Evolutionary conservation across 2,113 vertebrate genomes (phyloP).

Genomic region (Phoxinus phoxinus): DNA sequence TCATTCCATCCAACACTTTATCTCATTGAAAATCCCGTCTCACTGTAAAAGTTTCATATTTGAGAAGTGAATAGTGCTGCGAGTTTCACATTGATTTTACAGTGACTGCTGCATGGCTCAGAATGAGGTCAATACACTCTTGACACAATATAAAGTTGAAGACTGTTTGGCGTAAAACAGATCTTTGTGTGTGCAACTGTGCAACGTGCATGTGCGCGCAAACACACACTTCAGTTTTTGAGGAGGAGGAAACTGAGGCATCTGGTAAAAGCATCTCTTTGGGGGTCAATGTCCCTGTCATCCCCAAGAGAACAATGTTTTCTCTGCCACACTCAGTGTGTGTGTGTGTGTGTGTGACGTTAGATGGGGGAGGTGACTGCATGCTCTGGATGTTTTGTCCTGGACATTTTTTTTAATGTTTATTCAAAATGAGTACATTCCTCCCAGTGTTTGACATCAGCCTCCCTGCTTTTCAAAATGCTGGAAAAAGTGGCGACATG

Average conservation of each 20-base stretch:
- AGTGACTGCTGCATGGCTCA: conserved; percentile 6
- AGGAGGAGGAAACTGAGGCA: conserved; percentile 58
- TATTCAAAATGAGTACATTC: conserved; percentile 81
- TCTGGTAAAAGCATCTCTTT: conserved; percentile 64
- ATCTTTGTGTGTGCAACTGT: conserved; percentile 50
- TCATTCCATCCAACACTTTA: background rate
- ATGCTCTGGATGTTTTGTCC: conserved; percentile 64
- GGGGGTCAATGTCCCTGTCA: conserved; percentile 53
- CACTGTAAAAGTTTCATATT: background rate
- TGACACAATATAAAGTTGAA: conserved; percentile 25
- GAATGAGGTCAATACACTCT: conserved; percentile 32
- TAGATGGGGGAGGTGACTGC: conserved; percentile 52
- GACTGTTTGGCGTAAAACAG: conserved; percentile 44
- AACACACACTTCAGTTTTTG: conserved; percentile 50
- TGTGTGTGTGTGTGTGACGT: conserved; percentile 43
- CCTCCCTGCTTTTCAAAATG: conserved; percentile 68
- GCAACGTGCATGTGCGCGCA: conserved; percentile 47
- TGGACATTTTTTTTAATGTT: conserved; percentile 58
- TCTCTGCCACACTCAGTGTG: conserved; percentile 52
- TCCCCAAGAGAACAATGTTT: conserved; percentile 51
- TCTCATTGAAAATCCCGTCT: background rate
- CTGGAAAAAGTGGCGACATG: conserved; percentile 69
- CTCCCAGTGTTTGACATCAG: conserved; percentile 72
- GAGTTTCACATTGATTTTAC: background rate
- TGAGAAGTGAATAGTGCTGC: background rate